Evolutionary conservation across 2,888 invertebrate genomes (phyloP), one percentile per base, ranked within the genome.

Genomic region (Bibio marci): DNA sequence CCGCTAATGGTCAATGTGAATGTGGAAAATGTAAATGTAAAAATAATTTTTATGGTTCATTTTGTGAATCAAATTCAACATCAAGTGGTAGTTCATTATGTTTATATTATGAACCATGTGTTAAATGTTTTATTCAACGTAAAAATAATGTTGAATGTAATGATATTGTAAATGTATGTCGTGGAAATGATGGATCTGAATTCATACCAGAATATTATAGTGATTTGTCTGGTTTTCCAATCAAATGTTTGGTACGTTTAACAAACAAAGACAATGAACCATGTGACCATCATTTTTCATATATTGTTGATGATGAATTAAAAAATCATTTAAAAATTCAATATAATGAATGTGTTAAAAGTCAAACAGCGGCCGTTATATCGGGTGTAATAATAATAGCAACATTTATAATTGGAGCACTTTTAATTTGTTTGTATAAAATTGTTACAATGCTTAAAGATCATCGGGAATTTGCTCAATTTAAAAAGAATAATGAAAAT

Each of bases 1-100:
- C 78, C 1, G 76, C 73, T 1, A 71, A 73, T 26, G 91, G 91
- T 2, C 63, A 64, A 3, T 91, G 91, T 53, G 66, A 67, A 13
- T 91, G 90, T 52, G 85, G 82, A 52, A 53, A 40, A 5, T 61
- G 61, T 38, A 14, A 38, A 3, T 61, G 61, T 39, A 43, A 54
- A 8, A 47, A 50, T 3, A 47, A 49, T 0, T 57, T 50, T 42
- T 25, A 49, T 45, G 61, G 61, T 1, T 49, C 41, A 33, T 57
- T 54, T 42, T 61, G 62, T 37, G 61, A 61, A 43, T 22, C 22
- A 8, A 22, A 22, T 22, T 54, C 50, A 35, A 43, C 49, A 6
- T 48, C 51, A 12, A 51, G 49, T 35, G 52, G 53, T n/a, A 59
- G 59, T 41, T 55, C 57, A 15, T 37, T 62, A 25, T 62, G 62